phyloP scores from a whole-genome alignment of 2,797 vertebrate species.

The Tauraco hartlaubi region DNA sequence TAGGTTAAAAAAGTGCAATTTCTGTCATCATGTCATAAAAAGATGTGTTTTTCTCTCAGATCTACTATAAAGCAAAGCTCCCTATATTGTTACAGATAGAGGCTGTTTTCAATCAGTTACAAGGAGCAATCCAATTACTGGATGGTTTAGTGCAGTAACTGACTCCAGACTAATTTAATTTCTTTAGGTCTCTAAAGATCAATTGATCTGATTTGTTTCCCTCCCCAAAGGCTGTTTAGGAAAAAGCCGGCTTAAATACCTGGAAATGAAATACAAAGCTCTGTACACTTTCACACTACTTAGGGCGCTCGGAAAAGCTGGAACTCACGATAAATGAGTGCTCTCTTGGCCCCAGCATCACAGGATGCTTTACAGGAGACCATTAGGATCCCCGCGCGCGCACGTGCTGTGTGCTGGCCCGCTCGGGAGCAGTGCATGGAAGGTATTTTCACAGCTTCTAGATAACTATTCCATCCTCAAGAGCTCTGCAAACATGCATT shows the following conservation, averaged over 20 bases:
- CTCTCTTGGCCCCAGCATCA: slow-evolving; percentile 42
- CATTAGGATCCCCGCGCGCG: neutral
- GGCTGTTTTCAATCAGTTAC: slow-evolving; percentile 98
- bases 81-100: slow-evolving; percentile 86
- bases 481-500: neutral
- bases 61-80: slow-evolving; percentile 81
- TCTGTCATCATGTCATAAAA: slow-evolving; percentile 99
- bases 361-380: neutral
- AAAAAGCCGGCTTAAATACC: slow-evolving; percentile 83
- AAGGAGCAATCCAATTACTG: slow-evolving; percentile 95
- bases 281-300: slow-evolving; percentile 79
- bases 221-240: slow-evolving; percentile 89
- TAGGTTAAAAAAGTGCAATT: slow-evolving; percentile 97
- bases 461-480: neutral
- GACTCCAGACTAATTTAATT: slow-evolving; percentile 99
- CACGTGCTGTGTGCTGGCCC: neutral
- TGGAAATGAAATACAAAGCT: slow-evolving; percentile 85
- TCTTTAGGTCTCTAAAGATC: slow-evolving; percentile 97
- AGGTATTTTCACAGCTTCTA: slow-evolving; percentile 36
- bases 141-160: slow-evolving; percentile 98
- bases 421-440: neutral
- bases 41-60: slow-evolving; percentile 96
- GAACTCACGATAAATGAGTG: slow-evolving; percentile 16
- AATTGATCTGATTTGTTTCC: slow-evolving; percentile 99
- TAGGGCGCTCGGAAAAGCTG: slow-evolving; percentile 73